Base-by-base conservation (phyloP, 2,888 invertebrate genomes). In the Drosophila greeni region DNA sequence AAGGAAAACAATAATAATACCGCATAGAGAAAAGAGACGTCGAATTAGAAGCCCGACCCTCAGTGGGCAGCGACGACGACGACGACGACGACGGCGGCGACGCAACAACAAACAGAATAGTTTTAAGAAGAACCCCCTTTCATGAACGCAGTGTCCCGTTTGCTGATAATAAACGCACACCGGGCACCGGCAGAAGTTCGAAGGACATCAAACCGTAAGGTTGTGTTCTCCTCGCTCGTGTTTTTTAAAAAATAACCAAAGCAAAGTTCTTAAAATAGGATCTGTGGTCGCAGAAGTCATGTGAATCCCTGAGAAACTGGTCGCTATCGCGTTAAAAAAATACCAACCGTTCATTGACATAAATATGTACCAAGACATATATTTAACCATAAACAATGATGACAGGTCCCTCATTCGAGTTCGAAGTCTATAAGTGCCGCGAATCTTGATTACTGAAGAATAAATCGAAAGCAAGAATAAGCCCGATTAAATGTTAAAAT, bases 151-250 rank as follows among this genome's bases (percentile, higher is more conserved):
- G 66, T 86, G 76, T 85, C 86, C 85, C 82, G 80, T 86, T 86
- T 85, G 73, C 66, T 80, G 84, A 84, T 86, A 82, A 80, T 86
- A 85, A 83, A 72, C 45, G 45, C 45, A 72, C 80, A 65, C 65
- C 66, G 71, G 53, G 64, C 70, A 53, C 74, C 75, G 76, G 72
- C 86, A 87, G 88, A 87, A 87, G 86, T 87, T 80, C 73, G 85
- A 87, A 85, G 84, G 79, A 85, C 86, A 85, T 81, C 86, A 87
- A 82, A 78, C 86, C 68, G 87, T 79, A 76, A 86, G 85, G 87
- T 87, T 86, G 87, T 87, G 71, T 56, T 66, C 45, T 45, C 37
- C 37, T 37, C 31, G 55, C 57, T 45, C 70, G 74, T 56, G 66
- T 52, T 58, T 33, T 16, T 16, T 24, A 54, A 58, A 24, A 45